Evolutionary conservation across 2,888 invertebrate genomes (phyloP), one percentile per base, ranked within the genome.

Genomic region (Limnephilus lunatus): DNA sequence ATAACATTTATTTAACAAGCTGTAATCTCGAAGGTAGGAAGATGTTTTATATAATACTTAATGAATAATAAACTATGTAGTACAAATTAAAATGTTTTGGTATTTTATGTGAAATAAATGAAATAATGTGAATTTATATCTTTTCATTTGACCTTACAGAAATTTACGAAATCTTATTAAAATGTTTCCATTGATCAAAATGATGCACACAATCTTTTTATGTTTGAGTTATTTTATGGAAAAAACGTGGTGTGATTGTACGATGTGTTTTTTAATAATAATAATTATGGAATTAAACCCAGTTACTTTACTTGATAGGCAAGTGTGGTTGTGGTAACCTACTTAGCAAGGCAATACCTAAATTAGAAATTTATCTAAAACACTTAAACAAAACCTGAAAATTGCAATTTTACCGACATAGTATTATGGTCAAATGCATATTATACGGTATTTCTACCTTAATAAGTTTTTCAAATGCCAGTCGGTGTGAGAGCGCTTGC

Each of bases 11-110:
- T 68, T 68, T 68, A 83, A 83, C 31, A 83, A 35, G 19, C 35
- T 83, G 82, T 83, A 83, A 15, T 35, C 83, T n/a, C 3, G 15
- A 44, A 44, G 12, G 44, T 15, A 83, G 25, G 25, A 11, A n/a
- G 68, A 25, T 2, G 68, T 68, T 68, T 68, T 68, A 25, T 68
- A 68, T 68, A n/a, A 68, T 25, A 68, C 32, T 32, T 32, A n/a
- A n/a, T 82, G 2, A 32, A 82, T n/a, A 83, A 83, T 35, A 31
- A 83, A 11, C 25, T 35, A 83, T 32, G 15, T 83, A 83, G 83
- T 83, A 83, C 83, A 83, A 83, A 83, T 83, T 35, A 83, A 15
- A 83, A 35, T 35, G 68, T 39, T 83, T 83, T 83, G 35, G 35
- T 83, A 35, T 83, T 83, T 32, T 83, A 35, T 68, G 25, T 5